phyloP scores from a whole-genome alignment of 2,888 invertebrate species.

The Drosophila kanekoi region DNA sequence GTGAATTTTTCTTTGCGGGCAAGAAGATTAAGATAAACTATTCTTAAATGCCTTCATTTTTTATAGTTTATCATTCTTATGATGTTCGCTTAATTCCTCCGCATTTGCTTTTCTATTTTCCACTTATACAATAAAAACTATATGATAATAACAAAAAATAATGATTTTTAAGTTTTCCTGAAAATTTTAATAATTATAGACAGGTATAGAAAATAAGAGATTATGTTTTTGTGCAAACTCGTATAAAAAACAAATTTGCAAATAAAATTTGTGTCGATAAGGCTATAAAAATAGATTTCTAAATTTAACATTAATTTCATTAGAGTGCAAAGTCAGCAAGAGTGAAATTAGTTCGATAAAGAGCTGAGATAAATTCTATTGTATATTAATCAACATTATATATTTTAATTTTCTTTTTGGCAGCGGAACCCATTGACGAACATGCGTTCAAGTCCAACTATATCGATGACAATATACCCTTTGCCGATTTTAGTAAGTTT shows the following conservation, averaged over 20 bases:
- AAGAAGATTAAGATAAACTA: no score
- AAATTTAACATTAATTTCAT: conserved; percentile 43
- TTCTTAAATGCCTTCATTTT: no score
- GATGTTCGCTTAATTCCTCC: no score
- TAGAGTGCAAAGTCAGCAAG: conserved; percentile 32
- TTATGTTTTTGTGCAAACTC: conserved; percentile 20
- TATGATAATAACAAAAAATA: no score
- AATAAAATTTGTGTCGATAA: conserved; percentile 40
- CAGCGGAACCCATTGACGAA: conserved; percentile 75
- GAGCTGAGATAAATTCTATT: conserved; percentile 13
- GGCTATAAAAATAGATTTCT: conserved; percentile 48
- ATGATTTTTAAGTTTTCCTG: not conserved
- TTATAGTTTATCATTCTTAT: no score
- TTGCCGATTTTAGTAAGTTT: conserved; percentile 72
- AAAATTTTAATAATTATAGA: conserved; percentile 13
- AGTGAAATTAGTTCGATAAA: conserved; percentile 27
- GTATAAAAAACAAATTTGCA: conserved; percentile 13
- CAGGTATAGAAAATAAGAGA: conserved; percentile 15
- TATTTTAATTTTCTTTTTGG: conserved; percentile 10
- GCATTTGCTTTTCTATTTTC: no score
- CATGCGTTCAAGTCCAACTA: conserved; percentile 68
- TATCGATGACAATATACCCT: conserved; percentile 74
- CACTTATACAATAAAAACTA: no score
- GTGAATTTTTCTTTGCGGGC: no score
- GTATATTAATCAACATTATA: conserved; percentile 6